These are phyloP conservation scores for Pterobdella sp. DNA, from an alignment of 2,888 invertebrate species.

Conservation along the genomic window DNA sequence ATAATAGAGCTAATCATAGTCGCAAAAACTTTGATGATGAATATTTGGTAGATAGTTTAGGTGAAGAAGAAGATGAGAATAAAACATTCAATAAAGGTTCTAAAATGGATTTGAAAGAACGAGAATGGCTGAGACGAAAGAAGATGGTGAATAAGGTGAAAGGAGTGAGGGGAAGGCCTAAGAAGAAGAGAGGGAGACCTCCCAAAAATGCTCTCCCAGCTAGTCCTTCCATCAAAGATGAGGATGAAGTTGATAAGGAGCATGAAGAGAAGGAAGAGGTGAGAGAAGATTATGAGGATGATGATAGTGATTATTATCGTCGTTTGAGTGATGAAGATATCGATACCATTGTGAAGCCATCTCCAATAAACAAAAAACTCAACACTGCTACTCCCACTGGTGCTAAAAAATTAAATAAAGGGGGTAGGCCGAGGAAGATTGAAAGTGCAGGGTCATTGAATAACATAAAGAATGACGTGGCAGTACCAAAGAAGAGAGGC, in stretches of 20 bases:
- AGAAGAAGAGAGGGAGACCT: constrained; percentile 23
- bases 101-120: not conserved
- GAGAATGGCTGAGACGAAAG: not conserved
- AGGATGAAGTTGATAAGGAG: not conserved
- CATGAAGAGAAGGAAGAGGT: not conserved
- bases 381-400: not conserved
- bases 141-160: not conserved
- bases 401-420: not conserved
- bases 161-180: not conserved
- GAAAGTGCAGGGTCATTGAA: not conserved
- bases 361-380: not conserved
- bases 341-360: not conserved
- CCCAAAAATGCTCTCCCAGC: not conserved
- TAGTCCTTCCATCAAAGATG: not conserved
- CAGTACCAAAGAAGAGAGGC: constrained; percentile 19
- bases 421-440: not conserved
- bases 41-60: not conserved
- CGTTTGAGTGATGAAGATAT: constrained; percentile 24
- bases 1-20: not conserved
- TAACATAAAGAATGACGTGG: not conserved
- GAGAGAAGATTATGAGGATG: constrained; percentile 7
- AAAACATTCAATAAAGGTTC: not conserved
- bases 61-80: not conserved
- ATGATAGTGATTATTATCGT: constrained; percentile 27
- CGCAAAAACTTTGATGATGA: not conserved